Conservation (phyloP, 2,113 vertebrate genomes). For the Marmota monax region DNA sequence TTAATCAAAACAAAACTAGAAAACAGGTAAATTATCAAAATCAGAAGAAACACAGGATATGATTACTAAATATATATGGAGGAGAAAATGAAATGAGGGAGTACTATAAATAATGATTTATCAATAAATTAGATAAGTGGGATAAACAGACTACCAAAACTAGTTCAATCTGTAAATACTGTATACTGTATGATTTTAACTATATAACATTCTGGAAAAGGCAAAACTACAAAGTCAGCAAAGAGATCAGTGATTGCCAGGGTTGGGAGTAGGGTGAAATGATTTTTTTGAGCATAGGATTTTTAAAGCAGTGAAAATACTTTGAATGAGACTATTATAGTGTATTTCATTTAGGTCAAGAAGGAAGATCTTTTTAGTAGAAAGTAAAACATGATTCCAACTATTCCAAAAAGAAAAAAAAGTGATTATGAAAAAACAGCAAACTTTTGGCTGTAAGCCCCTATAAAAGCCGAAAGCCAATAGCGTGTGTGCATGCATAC, state of each 20-base stretch:
- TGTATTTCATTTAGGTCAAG: not conserved
- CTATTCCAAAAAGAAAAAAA: conserved; percentile 83
- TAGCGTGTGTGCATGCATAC: too few relatives aligned
- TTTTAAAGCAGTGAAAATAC: not conserved
- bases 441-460: too few relatives aligned
- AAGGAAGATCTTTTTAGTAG: not conserved
- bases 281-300: not conserved
- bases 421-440: not conserved
- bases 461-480: too few relatives aligned
- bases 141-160: not conserved
- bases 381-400: conserved; percentile 89
- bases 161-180: not conserved
- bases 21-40: not conserved
- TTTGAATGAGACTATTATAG: not conserved
- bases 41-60: not conserved
- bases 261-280: not conserved
- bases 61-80: not conserved
- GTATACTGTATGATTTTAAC: too few relatives aligned
- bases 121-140: not conserved
- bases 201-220: not conserved
- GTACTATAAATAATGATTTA: not conserved
- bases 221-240: not conserved
- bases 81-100: not conserved
- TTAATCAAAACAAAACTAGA: not conserved
- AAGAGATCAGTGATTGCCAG: not conserved